Conservation (phyloP, 2,888 invertebrate species). For the Tetragnatha montana region DNA sequence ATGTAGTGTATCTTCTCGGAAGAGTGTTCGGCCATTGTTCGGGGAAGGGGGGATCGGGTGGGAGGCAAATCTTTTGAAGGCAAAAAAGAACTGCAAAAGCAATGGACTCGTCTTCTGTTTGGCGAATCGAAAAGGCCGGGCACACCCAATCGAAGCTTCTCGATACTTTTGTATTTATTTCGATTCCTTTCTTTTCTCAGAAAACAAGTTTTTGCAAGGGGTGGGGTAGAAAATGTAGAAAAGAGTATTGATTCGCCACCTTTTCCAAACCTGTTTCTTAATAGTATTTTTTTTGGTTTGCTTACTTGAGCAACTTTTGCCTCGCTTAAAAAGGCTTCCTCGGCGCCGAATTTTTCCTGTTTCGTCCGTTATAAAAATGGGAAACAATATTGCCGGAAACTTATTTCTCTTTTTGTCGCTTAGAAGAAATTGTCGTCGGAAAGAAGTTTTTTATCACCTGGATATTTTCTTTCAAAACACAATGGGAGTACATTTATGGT, state of each 20-base stretch:
- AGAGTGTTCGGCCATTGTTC: no score
- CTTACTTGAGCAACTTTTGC: slow-evolving; percentile 50
- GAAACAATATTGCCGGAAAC: slow-evolving; percentile 26
- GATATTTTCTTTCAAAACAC: background rate
- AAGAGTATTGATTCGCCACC: slow-evolving; percentile 61
- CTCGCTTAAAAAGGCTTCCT: slow-evolving; percentile 45
- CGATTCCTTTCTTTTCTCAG: slow-evolving; percentile 43
- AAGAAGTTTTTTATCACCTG: background rate
- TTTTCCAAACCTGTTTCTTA: slow-evolving; percentile 51
- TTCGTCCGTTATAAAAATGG: slow-evolving; percentile 28
- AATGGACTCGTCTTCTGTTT: slow-evolving; percentile 57
- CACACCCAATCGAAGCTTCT: slow-evolving; percentile 65
- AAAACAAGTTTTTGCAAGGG: slow-evolving; percentile 49
- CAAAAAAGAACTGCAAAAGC: slow-evolving; percentile 31
- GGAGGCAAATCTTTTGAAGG: no score
- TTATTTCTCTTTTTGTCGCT: slow-evolving; percentile 19
- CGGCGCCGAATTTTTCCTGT: background rate
- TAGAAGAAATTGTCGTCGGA: slow-evolving; percentile 1
- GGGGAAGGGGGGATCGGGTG: no score
- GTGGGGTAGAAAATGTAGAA: slow-evolving; percentile 60
- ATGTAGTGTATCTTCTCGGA: no score
- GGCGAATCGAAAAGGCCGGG: slow-evolving; percentile 61
- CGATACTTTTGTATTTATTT: slow-evolving; percentile 65
- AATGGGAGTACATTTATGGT: background rate
- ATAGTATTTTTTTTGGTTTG: slow-evolving; percentile 51